Percentiles rank a stretch among this genome's conserved stretches.
Conservation (phyloP, 2,797 vertebrate genomes). For the Mastacembelus armatus region DNA sequence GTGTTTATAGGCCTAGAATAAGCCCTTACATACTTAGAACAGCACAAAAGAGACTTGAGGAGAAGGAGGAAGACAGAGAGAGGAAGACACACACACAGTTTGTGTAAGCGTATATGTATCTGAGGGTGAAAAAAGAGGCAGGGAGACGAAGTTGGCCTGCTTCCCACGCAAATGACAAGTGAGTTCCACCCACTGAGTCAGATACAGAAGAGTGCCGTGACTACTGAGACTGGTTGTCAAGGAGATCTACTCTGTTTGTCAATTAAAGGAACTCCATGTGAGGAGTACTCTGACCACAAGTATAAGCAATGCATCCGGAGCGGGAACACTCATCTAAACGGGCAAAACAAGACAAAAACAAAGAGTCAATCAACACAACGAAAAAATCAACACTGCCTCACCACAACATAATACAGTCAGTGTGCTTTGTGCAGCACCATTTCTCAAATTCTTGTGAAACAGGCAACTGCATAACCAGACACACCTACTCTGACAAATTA, state of each 20-base stretch:
- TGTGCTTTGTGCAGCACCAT: conserved; percentile 4
- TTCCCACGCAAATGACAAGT: conserved; percentile 70
- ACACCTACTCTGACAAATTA: conserved; percentile 9
- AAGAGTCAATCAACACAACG: conserved; percentile 23
- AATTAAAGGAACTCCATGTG: conserved; percentile 68
- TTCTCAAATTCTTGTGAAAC: conserved; percentile 9
- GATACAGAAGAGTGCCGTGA: conserved; percentile 68
- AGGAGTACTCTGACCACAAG: conserved; percentile 60
- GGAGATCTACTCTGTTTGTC: conserved; percentile 73
- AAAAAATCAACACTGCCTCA: conserved; percentile 32
- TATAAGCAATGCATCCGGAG: conserved; percentile 52
- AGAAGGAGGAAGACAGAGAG: conserved; percentile 20
- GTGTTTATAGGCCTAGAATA: conserved; percentile 63
- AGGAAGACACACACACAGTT: conserved; percentile 35
- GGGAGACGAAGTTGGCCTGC: conserved; percentile 53
- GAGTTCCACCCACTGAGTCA: conserved; percentile 72
- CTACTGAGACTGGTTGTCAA: conserved; percentile 74
- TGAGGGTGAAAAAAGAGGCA: conserved; percentile 45
- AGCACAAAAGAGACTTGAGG: conserved; percentile 4
- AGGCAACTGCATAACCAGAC: conserved; percentile 16
- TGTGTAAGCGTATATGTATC: conserved; percentile 33
- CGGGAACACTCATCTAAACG: conserved; percentile 38
- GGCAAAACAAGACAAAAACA: conserved; percentile 50
- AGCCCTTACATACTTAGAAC: conserved; percentile 24
- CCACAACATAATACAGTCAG: conserved; percentile 40